These are phyloP conservation scores for Ectobius pallidus DNA, from an alignment of 2,888 invertebrate species.

Conservation along the genomic window DNA sequence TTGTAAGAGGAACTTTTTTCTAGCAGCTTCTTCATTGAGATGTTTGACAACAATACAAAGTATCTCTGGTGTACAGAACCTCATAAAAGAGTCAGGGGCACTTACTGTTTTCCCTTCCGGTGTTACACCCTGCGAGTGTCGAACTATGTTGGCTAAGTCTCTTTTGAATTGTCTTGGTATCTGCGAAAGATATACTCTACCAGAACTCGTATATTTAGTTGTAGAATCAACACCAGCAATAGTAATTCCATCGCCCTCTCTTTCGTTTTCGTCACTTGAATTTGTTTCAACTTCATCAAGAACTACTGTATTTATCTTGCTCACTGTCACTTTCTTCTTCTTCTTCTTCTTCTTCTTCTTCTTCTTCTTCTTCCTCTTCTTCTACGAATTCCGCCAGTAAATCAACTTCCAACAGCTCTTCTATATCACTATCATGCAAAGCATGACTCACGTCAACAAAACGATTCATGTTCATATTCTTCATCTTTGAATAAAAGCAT, in stretches of 20 bases:
- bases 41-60: background rate
- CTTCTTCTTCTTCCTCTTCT: no score
- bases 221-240: background rate
- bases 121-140: background rate
- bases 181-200: background rate
- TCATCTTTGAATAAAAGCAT: background rate
- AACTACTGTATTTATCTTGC: no score
- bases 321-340: no score
- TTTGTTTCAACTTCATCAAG: background rate
- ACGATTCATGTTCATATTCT: background rate
- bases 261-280: background rate
- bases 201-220: background rate
- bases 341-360: no score
- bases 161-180: background rate
- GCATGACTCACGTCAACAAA: background rate
- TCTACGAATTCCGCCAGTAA: no score
- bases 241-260: background rate
- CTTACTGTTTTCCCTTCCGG: background rate
- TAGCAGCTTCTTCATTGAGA: background rate
- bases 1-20: background rate
- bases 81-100: background rate
- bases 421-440: no score
- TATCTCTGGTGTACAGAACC: background rate
- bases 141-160: background rate
- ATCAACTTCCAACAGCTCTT: no score